phyloP scores from a whole-genome alignment of 2,797 vertebrate genomes.

The Otolemur crassicaudatus region DNA sequence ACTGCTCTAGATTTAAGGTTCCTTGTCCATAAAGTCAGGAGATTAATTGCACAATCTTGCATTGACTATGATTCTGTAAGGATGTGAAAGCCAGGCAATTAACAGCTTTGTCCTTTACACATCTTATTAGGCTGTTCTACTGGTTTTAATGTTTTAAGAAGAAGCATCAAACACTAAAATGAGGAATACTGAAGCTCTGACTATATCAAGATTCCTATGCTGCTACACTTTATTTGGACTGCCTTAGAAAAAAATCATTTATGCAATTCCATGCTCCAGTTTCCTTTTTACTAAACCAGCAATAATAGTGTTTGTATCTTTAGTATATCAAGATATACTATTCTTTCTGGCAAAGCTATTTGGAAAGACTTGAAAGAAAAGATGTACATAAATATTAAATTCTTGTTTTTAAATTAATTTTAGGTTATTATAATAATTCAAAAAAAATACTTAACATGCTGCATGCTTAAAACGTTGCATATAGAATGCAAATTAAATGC shows the following conservation, averaged over 20 bases:
- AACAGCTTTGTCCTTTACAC: neutral
- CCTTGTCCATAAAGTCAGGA: neutral
- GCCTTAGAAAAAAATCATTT: slow-evolving; percentile 76
- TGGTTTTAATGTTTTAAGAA: slow-evolving; percentile 65
- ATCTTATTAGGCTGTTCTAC: neutral
- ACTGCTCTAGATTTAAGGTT: neutral
- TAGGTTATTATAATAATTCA: slow-evolving; percentile 70
- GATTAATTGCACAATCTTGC: neutral
- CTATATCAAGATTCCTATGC: slow-evolving; percentile 44
- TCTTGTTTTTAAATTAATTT: slow-evolving; percentile 75
- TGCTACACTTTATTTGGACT: slow-evolving; percentile 65
- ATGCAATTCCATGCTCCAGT: slow-evolving; percentile 76
- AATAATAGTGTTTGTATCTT: slow-evolving; percentile 74
- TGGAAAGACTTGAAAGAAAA: slow-evolving; percentile 60
- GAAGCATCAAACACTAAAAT: slow-evolving; percentile 56
- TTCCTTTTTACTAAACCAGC: slow-evolving; percentile 74
- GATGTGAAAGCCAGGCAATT: neutral
- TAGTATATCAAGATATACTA: slow-evolving; percentile 69
- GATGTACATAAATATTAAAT: slow-evolving; percentile 66
- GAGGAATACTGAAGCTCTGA: slow-evolving; percentile 21
- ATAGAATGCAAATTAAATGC: slow-evolving; percentile 81
- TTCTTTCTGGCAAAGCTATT: slow-evolving; percentile 65
- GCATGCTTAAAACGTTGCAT: slow-evolving; percentile 71
- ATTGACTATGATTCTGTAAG: neutral
- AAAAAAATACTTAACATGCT: slow-evolving; percentile 72